phyloP scores from a whole-genome alignment of 1,140 invertebrate genomes.

The Sesamia nonagrioides region DNA sequence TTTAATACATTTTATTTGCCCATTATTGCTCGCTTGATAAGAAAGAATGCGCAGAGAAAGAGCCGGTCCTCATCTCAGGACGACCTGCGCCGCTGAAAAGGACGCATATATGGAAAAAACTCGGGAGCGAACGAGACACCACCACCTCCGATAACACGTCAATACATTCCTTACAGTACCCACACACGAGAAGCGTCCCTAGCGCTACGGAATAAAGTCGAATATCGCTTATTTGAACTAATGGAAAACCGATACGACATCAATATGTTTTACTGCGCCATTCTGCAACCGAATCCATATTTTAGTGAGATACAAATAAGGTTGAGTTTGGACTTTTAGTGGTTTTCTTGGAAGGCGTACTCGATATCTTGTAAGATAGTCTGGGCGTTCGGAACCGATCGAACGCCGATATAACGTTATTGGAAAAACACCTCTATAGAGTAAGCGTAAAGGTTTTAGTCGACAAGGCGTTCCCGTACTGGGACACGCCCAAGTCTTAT shows the following conservation, averaged over 20 bases:
- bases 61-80: constrained; percentile 76
- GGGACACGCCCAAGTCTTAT: constrained; percentile 83
- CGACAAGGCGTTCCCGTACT: constrained; percentile 72
- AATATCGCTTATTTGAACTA: constrained; percentile 64
- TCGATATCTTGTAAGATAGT: constrained; percentile 87
- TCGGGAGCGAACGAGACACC: constrained; percentile 75
- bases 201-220: constrained; percentile 48
- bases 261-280: constrained; percentile 80
- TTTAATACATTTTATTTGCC: constrained; percentile 60
- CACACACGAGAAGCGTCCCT: constrained; percentile 66
- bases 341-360: constrained; percentile 83
- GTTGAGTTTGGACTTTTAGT: constrained; percentile 58
- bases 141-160: constrained; percentile 85
- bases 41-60: constrained; percentile 83
- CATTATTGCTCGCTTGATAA: constrained; percentile 68
- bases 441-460: constrained; percentile 68
- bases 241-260: constrained; percentile 87
- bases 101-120: constrained; percentile 74
- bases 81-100: constrained; percentile 74
- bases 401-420: constrained; percentile 79
- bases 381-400: constrained; percentile 84
- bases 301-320: constrained; percentile 60
- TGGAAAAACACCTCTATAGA: constrained; percentile 83
- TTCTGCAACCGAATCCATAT: constrained; percentile 55
- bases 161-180: constrained; percentile 79